Base-by-base conservation (phyloP, 2,888 invertebrate species). In the Ochropacha duplaris region DNA sequence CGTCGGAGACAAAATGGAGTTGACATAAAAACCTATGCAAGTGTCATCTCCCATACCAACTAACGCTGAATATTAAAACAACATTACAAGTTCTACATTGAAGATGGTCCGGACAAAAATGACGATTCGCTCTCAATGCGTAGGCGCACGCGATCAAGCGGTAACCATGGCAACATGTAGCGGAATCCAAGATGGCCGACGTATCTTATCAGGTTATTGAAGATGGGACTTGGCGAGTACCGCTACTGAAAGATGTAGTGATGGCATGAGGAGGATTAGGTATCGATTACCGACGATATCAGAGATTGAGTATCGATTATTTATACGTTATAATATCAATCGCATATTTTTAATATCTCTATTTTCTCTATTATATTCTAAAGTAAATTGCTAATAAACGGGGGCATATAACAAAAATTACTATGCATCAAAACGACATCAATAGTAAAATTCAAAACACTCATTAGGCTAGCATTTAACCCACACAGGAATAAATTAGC, bases 131-230 rank as follows among this genome's bases (percentile, higher is more conserved):
- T 61, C 55, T 19, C 70, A 66, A 70, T 70, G 70, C 75, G 78
- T 83, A 80, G 79, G 84, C 84, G 79, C 84, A 79, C 74, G 82
- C 80, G 74, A 77, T 69, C 73, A 79, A 77, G 79, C 79, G 74
- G 85, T 88, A 84, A 82, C 87, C 80, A 87, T 82, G 77, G 80
- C 76, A 76, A 88, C 83, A 75, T 69, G 64, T 44, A 44, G 44
- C 60, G 78, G 83, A 85, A 87, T 88, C 76, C 87, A 90, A 89
- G 59, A 90, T 89, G 90, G 89, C 88, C 65, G 82, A 58, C 66
- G 64, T 50, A 50, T 76, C 69, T 81, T 84, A 84, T 84, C 83
- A 78, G 72, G 79, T 83, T 85, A 82, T 83, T 79, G 79, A 79
- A 76, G 69, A 69, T 44, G 44, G 39, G 44, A 44, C 44, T n/a